phyloP scores from a whole-genome alignment of 2,888 invertebrate species.

The Matsumyia berberina region DNA sequence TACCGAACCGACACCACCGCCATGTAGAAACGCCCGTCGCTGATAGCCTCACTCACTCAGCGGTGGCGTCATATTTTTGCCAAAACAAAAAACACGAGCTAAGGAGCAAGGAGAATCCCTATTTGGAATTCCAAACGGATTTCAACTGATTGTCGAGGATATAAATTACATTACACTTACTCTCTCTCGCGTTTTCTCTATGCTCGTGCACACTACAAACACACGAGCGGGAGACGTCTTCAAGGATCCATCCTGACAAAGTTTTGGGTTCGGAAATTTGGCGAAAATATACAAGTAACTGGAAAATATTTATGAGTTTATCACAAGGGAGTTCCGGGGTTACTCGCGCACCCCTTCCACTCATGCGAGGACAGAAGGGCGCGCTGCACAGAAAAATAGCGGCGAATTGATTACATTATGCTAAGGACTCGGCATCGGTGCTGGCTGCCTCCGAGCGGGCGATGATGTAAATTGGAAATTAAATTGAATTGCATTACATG shows the following conservation, averaged over 20 bases:
- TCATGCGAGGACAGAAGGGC: constrained; percentile 37
- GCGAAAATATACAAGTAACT: constrained; percentile 48
- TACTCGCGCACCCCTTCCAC: background rate
- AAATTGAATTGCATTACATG: constrained; percentile 76
- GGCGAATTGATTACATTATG: constrained; percentile 75
- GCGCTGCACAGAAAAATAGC: constrained; percentile 72
- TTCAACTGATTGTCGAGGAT: constrained; percentile 70
- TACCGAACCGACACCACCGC: constrained; percentile 24
- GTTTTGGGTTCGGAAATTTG: constrained; percentile 51
- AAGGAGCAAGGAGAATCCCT: constrained; percentile 39
- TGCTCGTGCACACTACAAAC: constrained; percentile 43
- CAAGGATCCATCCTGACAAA: constrained; percentile 44
- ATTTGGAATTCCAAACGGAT: constrained; percentile 75
- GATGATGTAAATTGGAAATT: constrained; percentile 76
- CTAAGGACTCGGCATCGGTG: constrained; percentile 66
- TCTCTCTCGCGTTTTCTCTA: constrained; percentile 5
- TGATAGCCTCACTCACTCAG: constrained; percentile 5
- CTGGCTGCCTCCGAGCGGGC: constrained; percentile 62
- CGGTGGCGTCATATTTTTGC: constrained; percentile 26
- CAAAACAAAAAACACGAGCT: background rate
- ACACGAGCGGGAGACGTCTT: constrained; percentile 25
- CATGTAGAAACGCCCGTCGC: background rate
- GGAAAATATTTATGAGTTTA: constrained; percentile 74
- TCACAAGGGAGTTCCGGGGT: constrained; percentile 14
- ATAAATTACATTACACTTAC: constrained; percentile 75